These are phyloP conservation scores for Dasypogon diadema DNA, from an alignment of 2,888 invertebrate species.

Conservation along the genomic window DNA sequence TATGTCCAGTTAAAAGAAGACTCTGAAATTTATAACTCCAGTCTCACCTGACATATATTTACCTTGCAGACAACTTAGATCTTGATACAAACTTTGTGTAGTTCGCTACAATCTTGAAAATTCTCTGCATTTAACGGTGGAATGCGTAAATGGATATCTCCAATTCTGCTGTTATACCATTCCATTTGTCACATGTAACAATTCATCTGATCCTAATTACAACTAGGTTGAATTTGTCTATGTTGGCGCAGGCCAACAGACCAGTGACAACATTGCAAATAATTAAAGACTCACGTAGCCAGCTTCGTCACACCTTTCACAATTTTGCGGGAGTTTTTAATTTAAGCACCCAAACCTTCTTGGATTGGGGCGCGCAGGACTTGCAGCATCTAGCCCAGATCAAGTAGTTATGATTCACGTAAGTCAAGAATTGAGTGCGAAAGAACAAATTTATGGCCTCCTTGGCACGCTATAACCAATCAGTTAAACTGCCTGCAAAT, in stretches of 20 bases:
- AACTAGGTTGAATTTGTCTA: conserved; percentile 40
- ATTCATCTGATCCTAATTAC: conserved; percentile 34
- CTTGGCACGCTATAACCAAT: conserved; percentile 48
- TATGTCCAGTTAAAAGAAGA: conserved; percentile 37
- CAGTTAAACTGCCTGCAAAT: conserved; percentile 44
- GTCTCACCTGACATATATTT: neutral
- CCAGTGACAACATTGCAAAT: conserved; percentile 3
- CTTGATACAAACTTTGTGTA: conserved; percentile 25
- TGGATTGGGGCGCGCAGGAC: neutral
- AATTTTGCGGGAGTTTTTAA: conserved; percentile 17
- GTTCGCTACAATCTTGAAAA: conserved; percentile 23
- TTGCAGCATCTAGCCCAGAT: conserved; percentile 1
- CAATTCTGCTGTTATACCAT: conserved; percentile 12
- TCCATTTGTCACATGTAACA: conserved; percentile 35
- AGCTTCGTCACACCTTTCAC: conserved; percentile 28
- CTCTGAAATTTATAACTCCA: conserved; percentile 10
- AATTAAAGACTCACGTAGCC: conserved; percentile 25
- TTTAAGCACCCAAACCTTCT: neutral
- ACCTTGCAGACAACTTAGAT: neutral
- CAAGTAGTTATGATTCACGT: conserved; percentile 34
- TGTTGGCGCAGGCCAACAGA: neutral
- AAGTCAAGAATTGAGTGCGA: conserved; percentile 29
- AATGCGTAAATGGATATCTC: conserved; percentile 42
- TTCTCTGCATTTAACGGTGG: neutral
- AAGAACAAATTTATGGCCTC: conserved; percentile 48